Evolutionary conservation across 2,797 vertebrate genomes (phyloP).

Genomic region (Pangasius djambal): DNA sequence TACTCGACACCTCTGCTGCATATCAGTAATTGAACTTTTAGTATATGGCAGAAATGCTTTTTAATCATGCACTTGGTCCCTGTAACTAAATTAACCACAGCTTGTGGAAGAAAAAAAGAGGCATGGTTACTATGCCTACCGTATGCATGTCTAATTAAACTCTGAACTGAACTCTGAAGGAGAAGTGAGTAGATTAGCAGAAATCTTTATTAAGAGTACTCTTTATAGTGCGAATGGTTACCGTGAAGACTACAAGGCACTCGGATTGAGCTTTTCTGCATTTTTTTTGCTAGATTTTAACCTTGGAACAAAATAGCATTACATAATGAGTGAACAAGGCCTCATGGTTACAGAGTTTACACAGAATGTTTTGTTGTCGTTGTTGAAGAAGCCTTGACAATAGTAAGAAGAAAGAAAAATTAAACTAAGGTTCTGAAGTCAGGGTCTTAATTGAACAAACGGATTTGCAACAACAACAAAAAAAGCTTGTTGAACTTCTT

Average conservation of each 20-base stretch:
- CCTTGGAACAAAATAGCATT: neutral
- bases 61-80: too few relatives aligned
- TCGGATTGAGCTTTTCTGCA: neutral
- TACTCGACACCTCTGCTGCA: neutral
- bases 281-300: neutral
- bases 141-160: neutral
- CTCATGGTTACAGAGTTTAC: neutral
- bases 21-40: neutral
- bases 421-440: neutral
- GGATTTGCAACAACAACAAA: neutral
- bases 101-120: neutral
- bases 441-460: neutral
- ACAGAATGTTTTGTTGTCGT: neutral
- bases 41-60: neutral
- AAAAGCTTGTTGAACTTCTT: neutral
- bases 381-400: neutral
- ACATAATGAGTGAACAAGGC: neutral
- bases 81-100: neutral
- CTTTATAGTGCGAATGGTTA: neutral
- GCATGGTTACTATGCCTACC: neutral
- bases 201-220: neutral
- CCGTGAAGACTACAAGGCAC: neutral
- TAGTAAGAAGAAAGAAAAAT: neutral
- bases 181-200: neutral
- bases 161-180: neutral